Percentiles rank a stretch among this genome's conserved stretches.
Conservation (phyloP, 1,140 invertebrate genomes). For the Euura saliciscinereae region DNA sequence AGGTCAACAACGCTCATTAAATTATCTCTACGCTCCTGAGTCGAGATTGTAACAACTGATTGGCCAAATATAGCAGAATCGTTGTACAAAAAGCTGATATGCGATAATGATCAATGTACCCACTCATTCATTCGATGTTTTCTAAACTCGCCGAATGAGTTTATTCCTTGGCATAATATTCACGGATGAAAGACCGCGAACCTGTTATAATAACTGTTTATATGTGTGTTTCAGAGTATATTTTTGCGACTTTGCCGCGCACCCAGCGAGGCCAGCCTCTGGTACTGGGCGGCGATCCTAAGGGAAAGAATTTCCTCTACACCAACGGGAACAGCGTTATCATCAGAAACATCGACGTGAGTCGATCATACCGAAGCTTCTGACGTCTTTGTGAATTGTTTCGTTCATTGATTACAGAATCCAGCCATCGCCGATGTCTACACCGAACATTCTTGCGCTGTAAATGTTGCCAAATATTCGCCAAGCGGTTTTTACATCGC, state of each 20-base stretch:
- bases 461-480: slow-evolving; percentile 97
- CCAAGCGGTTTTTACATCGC: slow-evolving; percentile 99
- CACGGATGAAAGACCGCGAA: no score
- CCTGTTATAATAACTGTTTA: no score
- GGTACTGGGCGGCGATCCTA: slow-evolving; percentile 93
- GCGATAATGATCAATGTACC: no score
- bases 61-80: no score
- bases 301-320: slow-evolving; percentile 97
- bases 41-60: no score
- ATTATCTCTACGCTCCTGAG: no score
- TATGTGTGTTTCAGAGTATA: slow-evolving; percentile 73
- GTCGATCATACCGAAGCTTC: slow-evolving; percentile 24
- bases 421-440: slow-evolving; percentile 93
- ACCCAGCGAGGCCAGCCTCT: slow-evolving; percentile 92
- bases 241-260: slow-evolving; percentile 90
- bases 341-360: slow-evolving; percentile 94
- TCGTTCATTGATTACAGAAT: slow-evolving; percentile 68
- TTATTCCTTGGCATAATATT: no score
- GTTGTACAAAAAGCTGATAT: no score
- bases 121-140: no score
- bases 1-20: no score
- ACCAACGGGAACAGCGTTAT: slow-evolving; percentile 97
- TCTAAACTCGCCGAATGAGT: no score
- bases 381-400: slow-evolving; percentile 6
- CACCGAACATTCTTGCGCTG: slow-evolving; percentile 93